Conservation (phyloP, 2,797 vertebrate species). For the Danio jaintianensis region DNA sequence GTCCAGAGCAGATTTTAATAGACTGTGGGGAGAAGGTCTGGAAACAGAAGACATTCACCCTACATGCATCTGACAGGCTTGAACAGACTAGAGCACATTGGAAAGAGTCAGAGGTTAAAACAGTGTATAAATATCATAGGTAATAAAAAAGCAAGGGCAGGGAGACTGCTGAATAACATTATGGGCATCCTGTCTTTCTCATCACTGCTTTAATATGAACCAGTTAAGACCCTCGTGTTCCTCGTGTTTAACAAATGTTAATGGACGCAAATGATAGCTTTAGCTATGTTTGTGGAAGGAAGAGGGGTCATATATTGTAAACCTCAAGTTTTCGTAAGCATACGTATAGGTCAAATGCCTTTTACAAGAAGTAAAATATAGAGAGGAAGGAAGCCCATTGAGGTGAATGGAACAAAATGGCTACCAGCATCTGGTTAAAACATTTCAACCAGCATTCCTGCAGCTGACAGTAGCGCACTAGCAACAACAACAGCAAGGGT, state of each 20-base stretch:
- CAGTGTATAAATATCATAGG: constrained; percentile 54
- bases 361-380: constrained; percentile 39
- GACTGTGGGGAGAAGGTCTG: constrained; percentile 59
- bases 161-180: constrained; percentile 48
- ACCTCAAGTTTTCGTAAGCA: constrained; percentile 49
- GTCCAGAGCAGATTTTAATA: constrained; percentile 74
- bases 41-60: constrained; percentile 59
- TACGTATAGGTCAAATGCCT: constrained; percentile 57
- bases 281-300: constrained; percentile 60
- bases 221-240: constrained; percentile 57
- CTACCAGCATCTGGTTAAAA: constrained; percentile 32
- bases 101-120: constrained; percentile 47
- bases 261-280: constrained; percentile 30
- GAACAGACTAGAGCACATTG: constrained; percentile 35
- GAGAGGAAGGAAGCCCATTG: constrained; percentile 8
- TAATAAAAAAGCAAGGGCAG: constrained; percentile 59
- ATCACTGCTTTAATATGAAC: constrained; percentile 64
- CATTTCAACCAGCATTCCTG: constrained; percentile 22
- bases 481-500: background rate
- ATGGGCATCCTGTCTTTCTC: constrained; percentile 59
- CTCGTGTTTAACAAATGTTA: constrained; percentile 40
- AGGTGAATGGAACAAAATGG: constrained; percentile 25
- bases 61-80: constrained; percentile 49
- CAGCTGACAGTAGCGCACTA: background rate
- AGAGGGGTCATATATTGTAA: constrained; percentile 60